Conservation (phyloP, 2,113 vertebrate genomes). For the Rattus rattus region DNA sequence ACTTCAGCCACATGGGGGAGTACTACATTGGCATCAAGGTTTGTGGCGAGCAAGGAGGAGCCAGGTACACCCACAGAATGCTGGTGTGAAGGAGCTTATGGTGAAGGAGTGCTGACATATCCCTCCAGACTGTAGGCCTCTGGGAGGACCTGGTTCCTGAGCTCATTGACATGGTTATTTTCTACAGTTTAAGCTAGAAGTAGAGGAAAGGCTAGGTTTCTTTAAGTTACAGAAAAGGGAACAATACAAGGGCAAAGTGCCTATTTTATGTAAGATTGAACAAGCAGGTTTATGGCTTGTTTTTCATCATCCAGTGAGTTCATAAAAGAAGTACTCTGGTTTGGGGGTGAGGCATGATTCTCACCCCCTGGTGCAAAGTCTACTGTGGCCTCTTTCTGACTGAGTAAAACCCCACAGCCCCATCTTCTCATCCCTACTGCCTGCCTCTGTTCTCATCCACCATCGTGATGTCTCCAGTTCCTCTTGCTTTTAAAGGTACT, state of each 20-base stretch:
- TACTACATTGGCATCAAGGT: background rate
- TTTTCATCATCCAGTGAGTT: background rate
- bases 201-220: background rate
- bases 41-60: background rate
- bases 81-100: background rate
- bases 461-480: background rate
- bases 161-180: background rate
- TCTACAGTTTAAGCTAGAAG: background rate
- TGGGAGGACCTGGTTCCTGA: background rate
- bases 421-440: no score
- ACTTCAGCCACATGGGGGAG: background rate
- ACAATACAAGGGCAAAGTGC: background rate
- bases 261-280: background rate
- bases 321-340: background rate
- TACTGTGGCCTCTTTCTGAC: background rate
- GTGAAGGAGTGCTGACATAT: background rate
- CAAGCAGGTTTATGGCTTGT: background rate
- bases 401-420: background rate
- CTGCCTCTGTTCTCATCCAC: background rate
- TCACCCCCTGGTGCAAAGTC: no score
- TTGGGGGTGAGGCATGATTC: background rate
- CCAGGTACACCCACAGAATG: rapidly evolving
- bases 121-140: background rate
- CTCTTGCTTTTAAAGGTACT: background rate
- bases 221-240: slow-evolving; percentile 1